Evolutionary conservation across 2,113 vertebrate species (phyloP).

Genomic region (Dendrocopos noguchii): DNA sequence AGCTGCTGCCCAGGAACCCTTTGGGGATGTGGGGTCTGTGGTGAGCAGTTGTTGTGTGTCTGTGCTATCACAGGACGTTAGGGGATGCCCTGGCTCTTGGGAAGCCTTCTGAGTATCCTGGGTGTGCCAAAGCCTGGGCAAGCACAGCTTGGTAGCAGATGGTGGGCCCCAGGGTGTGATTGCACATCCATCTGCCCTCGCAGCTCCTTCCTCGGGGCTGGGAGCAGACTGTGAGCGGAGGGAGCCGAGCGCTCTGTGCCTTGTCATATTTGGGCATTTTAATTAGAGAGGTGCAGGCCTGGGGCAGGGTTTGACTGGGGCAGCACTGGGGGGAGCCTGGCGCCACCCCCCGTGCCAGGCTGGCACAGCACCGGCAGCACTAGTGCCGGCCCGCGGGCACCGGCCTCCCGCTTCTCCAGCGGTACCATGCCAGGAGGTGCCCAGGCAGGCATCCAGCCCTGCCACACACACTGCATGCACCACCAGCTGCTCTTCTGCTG

Average conservation of each 20-base stretch:
- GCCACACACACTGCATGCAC: rapidly evolving
- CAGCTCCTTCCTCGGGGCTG: background rate
- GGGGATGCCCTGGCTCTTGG: background rate
- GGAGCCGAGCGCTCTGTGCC: background rate
- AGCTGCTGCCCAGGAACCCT: background rate
- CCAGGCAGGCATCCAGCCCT: background rate
- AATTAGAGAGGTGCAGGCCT: background rate
- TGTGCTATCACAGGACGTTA: background rate
- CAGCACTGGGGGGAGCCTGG: background rate
- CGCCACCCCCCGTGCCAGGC: rapidly evolving
- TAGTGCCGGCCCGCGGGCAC: rapidly evolving
- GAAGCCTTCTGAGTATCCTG: background rate
- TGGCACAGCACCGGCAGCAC: background rate
- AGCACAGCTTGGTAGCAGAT: background rate
- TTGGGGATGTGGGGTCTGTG: rapidly evolving
- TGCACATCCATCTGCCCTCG: constrained; percentile 14
- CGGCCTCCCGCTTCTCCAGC: rapidly evolving
- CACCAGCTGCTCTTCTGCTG: background rate
- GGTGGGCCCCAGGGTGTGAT: background rate
- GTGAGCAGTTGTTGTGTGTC: background rate
- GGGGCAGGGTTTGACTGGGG: background rate
- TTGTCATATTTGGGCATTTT: background rate
- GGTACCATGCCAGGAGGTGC: background rate
- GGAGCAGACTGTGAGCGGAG: background rate
- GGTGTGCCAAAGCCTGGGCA: background rate